Base-by-base conservation (phyloP, 2,888 invertebrate species). In the Polyommatus icarus region DNA sequence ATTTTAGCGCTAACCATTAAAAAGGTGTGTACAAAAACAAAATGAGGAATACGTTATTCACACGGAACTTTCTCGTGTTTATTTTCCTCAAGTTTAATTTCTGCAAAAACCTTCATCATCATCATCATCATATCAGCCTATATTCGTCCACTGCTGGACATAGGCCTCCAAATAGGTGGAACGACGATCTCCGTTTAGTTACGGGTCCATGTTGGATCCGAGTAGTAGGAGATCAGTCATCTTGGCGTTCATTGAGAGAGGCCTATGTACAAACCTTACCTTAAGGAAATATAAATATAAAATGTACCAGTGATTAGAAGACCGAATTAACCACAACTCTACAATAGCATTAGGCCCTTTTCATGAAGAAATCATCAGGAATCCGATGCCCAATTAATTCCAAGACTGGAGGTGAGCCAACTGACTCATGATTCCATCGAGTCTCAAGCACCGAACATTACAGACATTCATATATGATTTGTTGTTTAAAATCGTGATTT, bases 391-490 rank as follows among this genome's bases (percentile, higher is more conserved):
- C 61, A 10, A 67, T 67, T 4, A 67, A 12, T 12, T 67, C 32
- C 29, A 67, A 67, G 18, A 15, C 67, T 67, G 67, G 67, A 67
- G 29, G 15, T 67, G 67, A 12, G 67, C 67, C 67, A 67, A 67
- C 67, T 32, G 29, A 29, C 29, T 67, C 67, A 67, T 67, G 24
- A 29, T 18, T 67, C 67, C 32, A 67, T 67, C 29, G 29, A 67
- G 67, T 18, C 67, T 67, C 67, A 67, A 67, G 67, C 32, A 6
- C 67, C 29, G 1, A 67, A 67, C 67, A 67, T 67, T 67, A 67
- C 29, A 32, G 67, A 67, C 18, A 67, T 67, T 67, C 29, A 29
- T 67, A 67, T 67, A 67, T 67, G 67, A 67, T 67, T 67, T 67
- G 32, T 29, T 67, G 67, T 29, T 67, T 67, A 29, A 67, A 67